phyloP scores from a whole-genome alignment of 2,797 vertebrate genomes.

The Paedocypris micromegethes region DNA sequence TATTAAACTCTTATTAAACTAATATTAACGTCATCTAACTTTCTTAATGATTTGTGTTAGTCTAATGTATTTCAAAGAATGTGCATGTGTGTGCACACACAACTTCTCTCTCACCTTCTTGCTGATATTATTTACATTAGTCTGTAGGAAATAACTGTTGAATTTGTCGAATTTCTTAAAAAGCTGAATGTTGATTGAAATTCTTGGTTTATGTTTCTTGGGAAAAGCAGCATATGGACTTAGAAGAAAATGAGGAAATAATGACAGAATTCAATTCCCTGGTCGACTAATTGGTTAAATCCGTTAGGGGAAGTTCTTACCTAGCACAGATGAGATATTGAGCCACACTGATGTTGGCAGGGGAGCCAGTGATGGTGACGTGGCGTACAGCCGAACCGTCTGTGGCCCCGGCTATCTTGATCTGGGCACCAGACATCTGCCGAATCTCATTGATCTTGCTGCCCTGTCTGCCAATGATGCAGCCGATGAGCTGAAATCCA shows the following conservation, averaged over 20 bases:
- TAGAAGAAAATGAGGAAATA: slow-evolving; percentile 7
- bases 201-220: background rate
- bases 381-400: slow-evolving; percentile 89
- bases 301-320: slow-evolving; percentile 66
- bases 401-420: slow-evolving; percentile 91
- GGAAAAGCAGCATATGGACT: background rate
- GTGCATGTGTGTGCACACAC: too few relatives aligned
- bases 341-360: slow-evolving; percentile 88
- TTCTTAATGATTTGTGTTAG: too few relatives aligned
- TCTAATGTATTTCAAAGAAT: too few relatives aligned
- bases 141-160: too few relatives aligned
- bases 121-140: too few relatives aligned
- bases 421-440: slow-evolving; percentile 94
- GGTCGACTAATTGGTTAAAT: background rate
- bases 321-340: slow-evolving; percentile 96
- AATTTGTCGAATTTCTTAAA: background rate
- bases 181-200: slow-evolving; percentile 1
- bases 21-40: too few relatives aligned
- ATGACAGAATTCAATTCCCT: slow-evolving; percentile 3
- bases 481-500: slow-evolving; percentile 83
- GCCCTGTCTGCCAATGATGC: slow-evolving; percentile 97
- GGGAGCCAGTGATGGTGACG: slow-evolving; percentile 90
- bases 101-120: too few relatives aligned
- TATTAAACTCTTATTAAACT: too few relatives aligned
- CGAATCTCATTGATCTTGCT: slow-evolving; percentile 97